Conservation (phyloP, 1,140 invertebrate species). For the Sycophila sp. region DNA sequence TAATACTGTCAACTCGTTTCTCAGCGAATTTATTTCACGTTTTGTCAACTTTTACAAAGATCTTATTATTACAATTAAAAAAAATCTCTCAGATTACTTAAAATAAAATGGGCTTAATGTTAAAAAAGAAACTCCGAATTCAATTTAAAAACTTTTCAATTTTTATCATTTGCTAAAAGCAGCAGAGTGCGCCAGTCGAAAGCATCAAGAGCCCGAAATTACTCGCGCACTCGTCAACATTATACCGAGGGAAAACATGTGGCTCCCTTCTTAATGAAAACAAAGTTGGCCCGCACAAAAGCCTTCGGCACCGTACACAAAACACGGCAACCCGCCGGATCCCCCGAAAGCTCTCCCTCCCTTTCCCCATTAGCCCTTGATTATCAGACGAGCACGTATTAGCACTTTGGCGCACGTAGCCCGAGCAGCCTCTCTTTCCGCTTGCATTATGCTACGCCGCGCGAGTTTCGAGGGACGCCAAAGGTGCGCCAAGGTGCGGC, state of each 20-base stretch:
- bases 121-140: too few relatives aligned
- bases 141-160: too few relatives aligned
- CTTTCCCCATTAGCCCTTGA: constrained; percentile 20
- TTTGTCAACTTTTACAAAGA: too few relatives aligned
- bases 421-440: not conserved
- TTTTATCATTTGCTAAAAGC: too few relatives aligned
- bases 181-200: too few relatives aligned
- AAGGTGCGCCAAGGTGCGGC: not conserved
- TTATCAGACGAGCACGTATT: constrained; percentile 30
- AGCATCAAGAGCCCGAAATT: too few relatives aligned
- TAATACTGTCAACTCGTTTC: too few relatives aligned
- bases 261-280: constrained; percentile 23
- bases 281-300: constrained; percentile 26
- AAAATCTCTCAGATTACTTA: too few relatives aligned
- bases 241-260: constrained; percentile 6
- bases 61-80: too few relatives aligned
- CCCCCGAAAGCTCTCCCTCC: not conserved
- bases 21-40: too few relatives aligned
- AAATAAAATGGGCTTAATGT: too few relatives aligned
- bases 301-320: not conserved
- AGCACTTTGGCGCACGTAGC: constrained; percentile 15
- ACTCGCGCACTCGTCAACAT: not conserved
- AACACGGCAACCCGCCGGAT: not conserved
- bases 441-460: not conserved
- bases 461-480: not conserved